Evolutionary conservation across 2,113 vertebrate species (phyloP).

Genomic region (Charina bottae): DNA sequence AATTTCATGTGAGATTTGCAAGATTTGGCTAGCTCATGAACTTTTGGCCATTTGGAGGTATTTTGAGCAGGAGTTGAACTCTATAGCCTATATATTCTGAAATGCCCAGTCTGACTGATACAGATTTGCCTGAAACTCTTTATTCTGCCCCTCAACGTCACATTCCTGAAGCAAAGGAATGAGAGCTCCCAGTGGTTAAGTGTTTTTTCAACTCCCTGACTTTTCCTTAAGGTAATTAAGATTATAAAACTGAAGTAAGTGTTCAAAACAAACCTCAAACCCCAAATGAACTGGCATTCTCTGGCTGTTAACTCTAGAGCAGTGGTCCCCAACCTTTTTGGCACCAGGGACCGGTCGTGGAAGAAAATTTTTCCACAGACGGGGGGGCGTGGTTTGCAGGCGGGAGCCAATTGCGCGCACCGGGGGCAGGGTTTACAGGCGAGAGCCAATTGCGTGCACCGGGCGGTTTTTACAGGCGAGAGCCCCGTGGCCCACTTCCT

Average conservation of each 20-base stretch:
- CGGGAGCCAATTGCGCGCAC: too few species aligned
- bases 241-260: background rate
- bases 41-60: background rate
- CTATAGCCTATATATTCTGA: background rate
- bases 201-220: background rate
- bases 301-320: background rate
- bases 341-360: too few species aligned
- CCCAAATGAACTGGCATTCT: background rate
- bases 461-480: too few species aligned
- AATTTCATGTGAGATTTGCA: too few species aligned
- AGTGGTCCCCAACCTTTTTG: background rate
- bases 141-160: background rate
- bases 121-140: background rate
- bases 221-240: background rate
- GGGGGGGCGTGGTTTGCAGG: too few species aligned
- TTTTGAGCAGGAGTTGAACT: background rate
- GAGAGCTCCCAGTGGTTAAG: background rate
- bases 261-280: background rate
- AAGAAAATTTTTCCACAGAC: too few species aligned
- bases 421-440: too few species aligned
- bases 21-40: too few species aligned
- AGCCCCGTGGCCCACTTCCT: too few species aligned
- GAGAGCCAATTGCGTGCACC: too few species aligned
- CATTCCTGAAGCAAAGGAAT: background rate
- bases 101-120: background rate